These are phyloP conservation scores for Panorpa germanica DNA, from an alignment of 2,888 invertebrate genomes.

Conservation along the genomic window DNA sequence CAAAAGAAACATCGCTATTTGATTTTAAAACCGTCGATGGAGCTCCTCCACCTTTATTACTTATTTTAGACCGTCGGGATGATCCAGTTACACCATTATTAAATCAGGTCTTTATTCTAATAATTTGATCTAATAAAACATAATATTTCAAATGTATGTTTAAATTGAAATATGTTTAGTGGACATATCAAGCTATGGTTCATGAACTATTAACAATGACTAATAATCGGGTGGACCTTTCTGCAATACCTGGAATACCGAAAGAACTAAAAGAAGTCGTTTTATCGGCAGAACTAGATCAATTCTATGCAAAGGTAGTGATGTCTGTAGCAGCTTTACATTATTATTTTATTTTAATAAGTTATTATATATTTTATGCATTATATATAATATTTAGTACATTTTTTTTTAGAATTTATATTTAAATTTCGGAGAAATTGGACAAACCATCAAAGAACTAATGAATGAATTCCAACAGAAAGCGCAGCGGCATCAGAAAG, in stretches of 20 bases:
- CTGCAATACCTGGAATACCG: constrained; percentile 62
- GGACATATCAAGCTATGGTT: constrained; percentile 99
- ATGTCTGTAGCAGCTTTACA: constrained; percentile 7
- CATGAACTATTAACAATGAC: constrained; percentile 87
- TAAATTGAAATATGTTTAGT: constrained; percentile 31
- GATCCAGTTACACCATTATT: constrained; percentile 93
- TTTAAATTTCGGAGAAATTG: constrained; percentile 96
- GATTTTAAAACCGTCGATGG: constrained; percentile 54
- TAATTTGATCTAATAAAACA: constrained; percentile 4
- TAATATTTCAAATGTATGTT: constrained; percentile 2
- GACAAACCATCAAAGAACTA: constrained; percentile 84
- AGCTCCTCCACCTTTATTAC: constrained; percentile 55
- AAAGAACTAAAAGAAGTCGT: constrained; percentile 88
- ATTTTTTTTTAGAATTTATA: constrained; percentile 55
- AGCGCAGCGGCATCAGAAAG: constrained; percentile 88
- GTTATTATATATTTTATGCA: constrained; percentile 3
- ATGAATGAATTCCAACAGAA: constrained; percentile 97
- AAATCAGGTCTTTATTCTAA: constrained; percentile 42
- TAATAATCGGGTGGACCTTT: constrained; percentile 85
- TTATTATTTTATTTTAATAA: constrained; percentile 5
- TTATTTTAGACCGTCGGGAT: constrained; percentile 83
- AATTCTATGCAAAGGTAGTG: constrained; percentile 78
- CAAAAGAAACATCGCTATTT: constrained; percentile 73
- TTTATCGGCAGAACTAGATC: constrained; percentile 86
- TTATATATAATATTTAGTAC: constrained; percentile 2